Evolutionary conservation across 92 coral and sea anemone species (phyloP), one percentile per base, ranked within the genome.

Genomic region (Plumapathes pennacea): DNA sequence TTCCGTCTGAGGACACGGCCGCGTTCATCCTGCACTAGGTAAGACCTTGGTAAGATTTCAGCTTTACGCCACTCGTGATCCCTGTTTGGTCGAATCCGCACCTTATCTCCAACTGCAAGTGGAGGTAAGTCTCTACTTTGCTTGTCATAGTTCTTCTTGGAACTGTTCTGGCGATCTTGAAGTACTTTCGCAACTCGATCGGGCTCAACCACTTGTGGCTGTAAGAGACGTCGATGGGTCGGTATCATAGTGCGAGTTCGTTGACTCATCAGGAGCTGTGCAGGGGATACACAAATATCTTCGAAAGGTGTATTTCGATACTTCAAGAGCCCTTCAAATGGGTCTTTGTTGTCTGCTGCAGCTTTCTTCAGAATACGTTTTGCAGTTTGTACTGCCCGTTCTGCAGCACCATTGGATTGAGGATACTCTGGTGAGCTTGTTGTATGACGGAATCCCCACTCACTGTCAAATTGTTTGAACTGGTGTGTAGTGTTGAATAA

Each of bases 391-490:
- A 78, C 79, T 2, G 68, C 63, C 15, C 57, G 46, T 30, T 71
- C 80, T 23, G 68, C 74, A 12, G 80, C 85, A 12, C 85, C 80
- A 14, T 71, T 62, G 8, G 76, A 80, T 41, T 71, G 80, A 5
- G 76, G 69, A 56, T 71, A 63, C n/a, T 74, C 81, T 13, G 57
- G 74, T 1, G 67, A 74, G 46, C 74, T 74, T 10, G 67, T 74
- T 4, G 61, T 79, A 22, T 64, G 55, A n/a, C 32, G 52, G 38
- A 72, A 62, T 39, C 69, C 68, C 81, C 74, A 77, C 36, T 70
- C 71, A 1, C 45, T 13, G 21, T 72, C 74, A 39, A 78, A 53
- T 20, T 45, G 15, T 60, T 70, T 78, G 40, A 71, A 71, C 61
- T 71, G 62, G 18, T 62, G 85, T 10, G 68, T 18, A 24, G 29